A percentile compares a stretch with the other conserved stretches of the same genome.
These are phyloP conservation scores for Epinotia ramella DNA, from an alignment of 2,888 invertebrate species.

Conservation along the genomic window DNA sequence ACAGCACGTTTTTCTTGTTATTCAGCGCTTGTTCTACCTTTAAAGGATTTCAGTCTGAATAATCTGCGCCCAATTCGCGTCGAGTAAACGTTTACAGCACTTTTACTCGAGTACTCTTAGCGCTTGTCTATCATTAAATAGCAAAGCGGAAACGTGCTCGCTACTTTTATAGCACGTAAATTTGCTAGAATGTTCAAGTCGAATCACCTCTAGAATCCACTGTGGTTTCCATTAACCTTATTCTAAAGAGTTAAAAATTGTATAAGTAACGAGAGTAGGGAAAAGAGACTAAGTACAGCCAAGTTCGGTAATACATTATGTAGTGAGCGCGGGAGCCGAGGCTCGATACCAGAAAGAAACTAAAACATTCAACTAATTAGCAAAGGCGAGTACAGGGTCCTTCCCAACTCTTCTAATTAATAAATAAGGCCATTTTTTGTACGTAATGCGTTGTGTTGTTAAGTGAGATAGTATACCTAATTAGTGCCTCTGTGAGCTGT, in stretches of 20 bases:
- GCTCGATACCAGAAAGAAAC: conserved; percentile 42
- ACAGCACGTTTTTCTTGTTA: too few species aligned
- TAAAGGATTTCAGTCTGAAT: too few species aligned
- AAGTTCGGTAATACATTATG: conserved; percentile 40
- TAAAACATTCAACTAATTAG: conserved; percentile 43
- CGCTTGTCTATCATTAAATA: too few species aligned
- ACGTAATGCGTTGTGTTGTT: background rate
- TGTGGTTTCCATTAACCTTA: background rate
- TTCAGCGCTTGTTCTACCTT: too few species aligned
- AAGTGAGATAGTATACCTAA: too few species aligned
- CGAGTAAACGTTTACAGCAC: too few species aligned
- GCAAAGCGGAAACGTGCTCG: too few species aligned
- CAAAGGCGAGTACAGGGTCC: conserved; percentile 14
- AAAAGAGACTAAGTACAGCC: conserved; percentile 6
- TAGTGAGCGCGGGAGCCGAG: conserved; percentile 15
- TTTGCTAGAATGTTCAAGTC: too few species aligned
- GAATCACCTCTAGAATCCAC: background rate
- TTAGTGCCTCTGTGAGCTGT: too few species aligned
- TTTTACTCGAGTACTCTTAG: too few species aligned
- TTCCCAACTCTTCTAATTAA: background rate
- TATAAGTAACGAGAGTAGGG: background rate
- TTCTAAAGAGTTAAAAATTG: background rate
- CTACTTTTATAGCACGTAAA: too few species aligned
- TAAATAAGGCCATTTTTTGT: background rate
- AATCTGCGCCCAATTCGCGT: too few species aligned